Base-by-base conservation (phyloP, 2,888 invertebrate species). In the Drosophila stalkeri region DNA sequence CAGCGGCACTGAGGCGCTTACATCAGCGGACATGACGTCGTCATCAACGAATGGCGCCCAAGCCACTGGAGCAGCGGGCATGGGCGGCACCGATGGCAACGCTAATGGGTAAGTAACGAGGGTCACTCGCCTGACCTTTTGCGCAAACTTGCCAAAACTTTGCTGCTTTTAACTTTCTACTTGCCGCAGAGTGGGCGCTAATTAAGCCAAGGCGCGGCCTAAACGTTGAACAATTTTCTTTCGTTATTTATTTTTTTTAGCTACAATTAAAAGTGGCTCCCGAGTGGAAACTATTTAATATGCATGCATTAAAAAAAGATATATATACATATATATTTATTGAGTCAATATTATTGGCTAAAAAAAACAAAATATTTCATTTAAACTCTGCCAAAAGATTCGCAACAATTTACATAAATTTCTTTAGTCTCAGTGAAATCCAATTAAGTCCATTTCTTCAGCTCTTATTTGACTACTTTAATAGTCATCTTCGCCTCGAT, bases 11-110 rank as follows among this genome's bases (percentile, higher is more conserved):
- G 93, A 93, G 66, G 92, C 93, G 37, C 83, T 93, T 44, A 92
- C 92, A n/a, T 92, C 93, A 35, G 92, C 93, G 39, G 93, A 93
- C 77, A 92, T 93, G 92, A 92, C 90, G 33, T 89, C 87, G 20
- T 54, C 77, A 16, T 54, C 77, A 16, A 82, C 91, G 63, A 92
- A 90, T 56, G 87, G 82, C 23, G 73, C 41, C 20, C 39, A 57
- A 46, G 77, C 80, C 64, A 82, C 90, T 3, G 70, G 61, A 4
- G 81, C 86, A 60, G 47, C 47, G 23, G 69, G 20, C 35, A 33
- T 20, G 3, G 82, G 67, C 51, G 76, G 65, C 41, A 44, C 64
- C 37, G 92, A 92, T 66, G 86, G 82, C 41, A 73, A 41, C 27
- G 59, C 80, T 73, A 91, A 90, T 80, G 90, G 92, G 93, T 93